These are phyloP conservation scores for Cheilosia pagana DNA, from an alignment of 2,888 invertebrate species.

Conservation along the genomic window DNA sequence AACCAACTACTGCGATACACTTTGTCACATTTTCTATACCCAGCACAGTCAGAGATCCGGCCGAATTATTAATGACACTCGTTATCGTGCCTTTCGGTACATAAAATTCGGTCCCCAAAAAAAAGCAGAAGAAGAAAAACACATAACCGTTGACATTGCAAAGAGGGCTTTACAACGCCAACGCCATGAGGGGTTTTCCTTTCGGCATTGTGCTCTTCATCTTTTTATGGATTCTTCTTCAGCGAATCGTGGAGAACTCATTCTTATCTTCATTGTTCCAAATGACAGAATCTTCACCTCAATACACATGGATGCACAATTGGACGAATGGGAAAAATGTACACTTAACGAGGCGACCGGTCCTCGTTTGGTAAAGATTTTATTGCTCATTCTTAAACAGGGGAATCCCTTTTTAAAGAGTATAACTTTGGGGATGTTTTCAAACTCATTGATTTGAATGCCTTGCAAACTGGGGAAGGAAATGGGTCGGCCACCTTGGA, in stretches of 20 bases:
- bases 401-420: constrained; percentile 7
- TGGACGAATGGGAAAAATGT: constrained; percentile 63
- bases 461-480: background rate
- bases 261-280: constrained; percentile 74
- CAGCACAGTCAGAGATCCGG: constrained; percentile 34
- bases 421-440: background rate
- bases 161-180: constrained; percentile 44
- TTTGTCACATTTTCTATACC: constrained; percentile 13
- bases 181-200: constrained; percentile 29
- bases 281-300: constrained; percentile 76
- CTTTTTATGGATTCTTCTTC: constrained; percentile 65
- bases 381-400: constrained; percentile 54
- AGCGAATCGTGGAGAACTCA: constrained; percentile 46
- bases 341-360: constrained; percentile 56
- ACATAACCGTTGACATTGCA: constrained; percentile 40
- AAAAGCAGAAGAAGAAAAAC: too few species aligned
- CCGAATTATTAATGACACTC: constrained; percentile 82
- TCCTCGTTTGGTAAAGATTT: constrained; percentile 47
- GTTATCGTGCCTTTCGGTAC: constrained; percentile 83
- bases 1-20: constrained; percentile 26
- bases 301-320: constrained; percentile 76
- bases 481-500: background rate
- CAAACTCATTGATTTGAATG: constrained; percentile 13
- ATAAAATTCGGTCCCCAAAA: constrained; percentile 79
- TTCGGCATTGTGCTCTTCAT: constrained; percentile 64